Base-by-base conservation (phyloP, 2,113 vertebrate genomes). In the Neolamprologus toae region DNA sequence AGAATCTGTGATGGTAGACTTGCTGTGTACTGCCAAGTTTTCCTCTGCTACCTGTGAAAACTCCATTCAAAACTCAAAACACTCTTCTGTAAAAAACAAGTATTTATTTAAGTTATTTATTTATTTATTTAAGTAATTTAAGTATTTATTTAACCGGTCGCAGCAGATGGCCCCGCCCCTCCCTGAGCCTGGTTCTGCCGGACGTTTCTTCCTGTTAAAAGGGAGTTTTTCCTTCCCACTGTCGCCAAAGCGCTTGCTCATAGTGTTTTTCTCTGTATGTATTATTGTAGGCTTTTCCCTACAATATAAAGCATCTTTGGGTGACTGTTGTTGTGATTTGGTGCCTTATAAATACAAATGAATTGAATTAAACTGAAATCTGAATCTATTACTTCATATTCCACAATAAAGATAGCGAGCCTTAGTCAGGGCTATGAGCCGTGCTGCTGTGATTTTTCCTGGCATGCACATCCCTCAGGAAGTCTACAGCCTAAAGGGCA, bases 241-340 rank as follows among this genome's bases (percentile, higher is more conserved):
- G 59, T 63, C 4, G 1, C 59, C 9, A 63, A 63, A 63, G 28
- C 0, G 4, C 28, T 61, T 63, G 28, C 0, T 33, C 16, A 11
- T 33, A 33, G 16, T 17, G 9, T 63, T 33, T 63, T 33, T 33
- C 59, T 33, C 59, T 63, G 9, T 19, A 33, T 63, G 9, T 63
- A 63, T 0, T 33, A 63, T 3, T 63, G 28, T 63, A 19, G 59
- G 59, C 0, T 33, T 19, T 33, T 33, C 59, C 59, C 0, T 0
- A 63, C 59, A 63, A 2, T 33, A 33, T 1, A 33, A 63, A 63
- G 16, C 28, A 1, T 10, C 16, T 63, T 63, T 33, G 31, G 2
- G 59, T 4, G 28, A 63, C 16, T 19, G 59, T 11, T 10, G 16
- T 61, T 63, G 59, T 63, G 59, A 63, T 63, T 63, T 19, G 28